phyloP scores from a whole-genome alignment of 35 echinoderm and acorn worm species.

The Apostichopus parvimensis region DNA sequence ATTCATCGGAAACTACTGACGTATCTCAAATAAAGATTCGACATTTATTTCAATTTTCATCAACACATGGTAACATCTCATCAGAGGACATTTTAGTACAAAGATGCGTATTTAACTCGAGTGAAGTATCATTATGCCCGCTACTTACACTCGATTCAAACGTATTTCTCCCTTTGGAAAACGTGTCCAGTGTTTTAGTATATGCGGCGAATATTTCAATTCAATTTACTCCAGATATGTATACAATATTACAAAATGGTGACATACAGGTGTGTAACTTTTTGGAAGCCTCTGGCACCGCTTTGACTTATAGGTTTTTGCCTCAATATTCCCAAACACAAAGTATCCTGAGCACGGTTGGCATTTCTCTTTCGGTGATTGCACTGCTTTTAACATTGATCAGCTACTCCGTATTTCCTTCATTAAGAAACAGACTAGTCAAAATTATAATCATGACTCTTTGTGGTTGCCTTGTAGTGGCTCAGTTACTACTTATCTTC shows the following conservation, averaged over 20 bases:
- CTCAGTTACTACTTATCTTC: constrained; percentile 21
- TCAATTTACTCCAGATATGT: constrained; percentile 24
- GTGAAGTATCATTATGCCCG: not conserved
- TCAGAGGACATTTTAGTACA: not conserved
- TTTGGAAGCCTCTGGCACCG: not conserved
- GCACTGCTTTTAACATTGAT: constrained; percentile 9
- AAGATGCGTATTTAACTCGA: not conserved
- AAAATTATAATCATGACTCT: constrained; percentile 29
- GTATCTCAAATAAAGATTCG: too few species aligned
- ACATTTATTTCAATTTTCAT: too few species aligned
- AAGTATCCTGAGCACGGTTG: constrained; percentile 21
- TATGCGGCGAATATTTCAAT: not conserved
- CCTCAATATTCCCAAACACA: not conserved
- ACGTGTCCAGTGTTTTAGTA: not conserved
- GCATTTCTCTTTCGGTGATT: not conserved
- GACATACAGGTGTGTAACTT: constrained; percentile 20
- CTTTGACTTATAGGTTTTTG: not conserved
- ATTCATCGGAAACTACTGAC: too few species aligned
- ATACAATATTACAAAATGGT: not conserved
- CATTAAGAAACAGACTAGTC: not conserved
- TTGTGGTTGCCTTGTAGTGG: not conserved
- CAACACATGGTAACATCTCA: not conserved
- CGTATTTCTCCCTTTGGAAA: not conserved
- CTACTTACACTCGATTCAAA: not conserved
- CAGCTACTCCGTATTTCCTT: not conserved